Evolutionary conservation across 1,140 invertebrate species (phyloP).

Genomic region (Chironomus tepperi): DNA sequence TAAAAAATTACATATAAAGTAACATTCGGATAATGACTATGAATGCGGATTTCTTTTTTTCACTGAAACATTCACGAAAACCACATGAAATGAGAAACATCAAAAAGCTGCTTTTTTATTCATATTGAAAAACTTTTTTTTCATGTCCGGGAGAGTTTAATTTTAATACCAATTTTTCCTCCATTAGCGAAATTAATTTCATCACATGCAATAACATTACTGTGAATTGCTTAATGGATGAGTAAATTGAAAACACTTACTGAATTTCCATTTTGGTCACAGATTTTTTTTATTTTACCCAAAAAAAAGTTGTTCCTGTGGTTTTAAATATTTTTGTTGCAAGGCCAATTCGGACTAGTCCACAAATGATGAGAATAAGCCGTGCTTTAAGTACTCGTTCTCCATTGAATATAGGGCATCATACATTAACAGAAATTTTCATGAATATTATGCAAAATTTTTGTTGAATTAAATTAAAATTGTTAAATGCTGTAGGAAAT

Average conservation of each 20-base stretch:
- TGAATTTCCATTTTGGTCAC: neutral
- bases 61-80: neutral
- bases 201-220: neutral
- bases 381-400: too few relatives aligned
- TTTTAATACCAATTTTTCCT: neutral
- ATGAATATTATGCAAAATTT: too few relatives aligned
- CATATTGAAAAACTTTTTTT: neutral
- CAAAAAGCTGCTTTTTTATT: neutral
- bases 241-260: slow-evolving; percentile 1
- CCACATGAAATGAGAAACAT: neutral
- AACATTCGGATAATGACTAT: neutral
- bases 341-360: too few relatives aligned
- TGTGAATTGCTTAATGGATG: neutral
- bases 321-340: too few relatives aligned
- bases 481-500: too few relatives aligned
- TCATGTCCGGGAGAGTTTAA: neutral
- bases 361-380: too few relatives aligned
- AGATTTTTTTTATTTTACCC: too few relatives aligned
- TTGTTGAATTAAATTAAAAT: too few relatives aligned
- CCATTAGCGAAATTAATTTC: neutral
- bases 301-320: too few relatives aligned
- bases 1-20: neutral
- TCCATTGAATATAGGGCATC: too few relatives aligned
- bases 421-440: too few relatives aligned
- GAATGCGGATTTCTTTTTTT: neutral